Percentiles rank a stretch among this genome's conserved stretches.
phyloP scores from a whole-genome alignment of 2,113 vertebrate genomes.

The Colius striatus region DNA sequence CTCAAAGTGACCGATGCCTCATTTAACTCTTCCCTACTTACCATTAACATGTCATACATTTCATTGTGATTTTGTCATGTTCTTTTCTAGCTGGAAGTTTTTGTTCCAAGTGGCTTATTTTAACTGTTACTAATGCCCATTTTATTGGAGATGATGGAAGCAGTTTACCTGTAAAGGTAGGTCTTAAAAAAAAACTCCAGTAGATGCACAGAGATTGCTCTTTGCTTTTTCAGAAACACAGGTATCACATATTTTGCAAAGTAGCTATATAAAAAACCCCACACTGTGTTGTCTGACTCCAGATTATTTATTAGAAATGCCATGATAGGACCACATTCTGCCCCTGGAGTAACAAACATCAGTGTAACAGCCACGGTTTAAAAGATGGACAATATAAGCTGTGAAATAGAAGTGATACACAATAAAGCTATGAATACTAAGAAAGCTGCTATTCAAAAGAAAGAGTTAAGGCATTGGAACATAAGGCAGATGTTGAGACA shows the following conservation, averaged over 20 bases:
- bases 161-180: neutral
- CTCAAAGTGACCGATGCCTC: neutral
- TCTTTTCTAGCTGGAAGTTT: slow-evolving; percentile 22
- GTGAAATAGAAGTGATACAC: neutral
- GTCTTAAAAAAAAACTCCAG: neutral
- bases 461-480: neutral
- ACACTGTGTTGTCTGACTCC: neutral
- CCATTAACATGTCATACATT: slow-evolving; percentile 23
- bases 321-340: neutral
- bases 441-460: neutral
- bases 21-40: slow-evolving; percentile 24
- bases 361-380: neutral
- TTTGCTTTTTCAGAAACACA: neutral
- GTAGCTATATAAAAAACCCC: neutral
- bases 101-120: slow-evolving; percentile 15
- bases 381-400: neutral
- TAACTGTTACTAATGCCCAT: neutral
- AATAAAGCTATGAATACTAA: neutral
- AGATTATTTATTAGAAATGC: neutral
- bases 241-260: neutral
- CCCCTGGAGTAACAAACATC: neutral
- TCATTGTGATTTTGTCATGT: slow-evolving; percentile 17
- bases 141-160: neutral
- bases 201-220: neutral
- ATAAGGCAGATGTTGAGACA: neutral